Evolutionary conservation across 2,797 vertebrate species (phyloP), one percentile per base, ranked within the genome.

Genomic region (Oceanodroma leucorhoa): DNA sequence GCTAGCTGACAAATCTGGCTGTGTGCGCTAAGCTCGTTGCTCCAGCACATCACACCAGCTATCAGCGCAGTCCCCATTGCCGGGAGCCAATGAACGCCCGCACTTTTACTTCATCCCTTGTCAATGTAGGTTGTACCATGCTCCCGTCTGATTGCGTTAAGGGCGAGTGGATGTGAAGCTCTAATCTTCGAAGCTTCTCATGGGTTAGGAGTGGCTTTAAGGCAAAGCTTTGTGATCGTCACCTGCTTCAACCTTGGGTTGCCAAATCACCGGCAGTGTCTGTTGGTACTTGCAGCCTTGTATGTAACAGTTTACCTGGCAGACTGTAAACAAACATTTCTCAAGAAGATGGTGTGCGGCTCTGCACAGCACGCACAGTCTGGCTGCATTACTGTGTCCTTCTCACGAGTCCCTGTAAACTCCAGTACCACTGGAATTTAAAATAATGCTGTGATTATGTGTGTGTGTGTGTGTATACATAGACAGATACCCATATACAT

Each of bases 241-340:
- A 55, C 55, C 32, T 90, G 34, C 34, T 78, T 50, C 79, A 67
- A 1, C 41, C 41, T 27, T 61, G 64, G 41, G 10, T 29, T 92
- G 38, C 78, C 79, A 80, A 80, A 93, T 76, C 71, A 21, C 36
- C 0, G 0, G 21, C 45, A 26, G 11, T 27, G 29, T 60, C 75
- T 95, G 78, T 57, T 66, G 71, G 40, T 53, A 50, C 78, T 83
- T 87, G 81, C 57, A 87, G 60, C 46, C 62, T 77, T 60, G 34
- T 38, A 70, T 0, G 2, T 48, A 72, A 64, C 15, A 58, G 41
- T 51, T 84, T 60, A 72, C 21, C 38, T 65, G 32, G 4, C 29
- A 69, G 29, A 78, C 19, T 57, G 26, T 46, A 75, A 87, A 65
- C 46, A 67, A 78, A 9, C 14, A 9, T 60, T 83, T 83, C 61